Evolutionary conservation across 2,888 invertebrate species (phyloP).

Genomic region (Augochlorella aurata): DNA sequence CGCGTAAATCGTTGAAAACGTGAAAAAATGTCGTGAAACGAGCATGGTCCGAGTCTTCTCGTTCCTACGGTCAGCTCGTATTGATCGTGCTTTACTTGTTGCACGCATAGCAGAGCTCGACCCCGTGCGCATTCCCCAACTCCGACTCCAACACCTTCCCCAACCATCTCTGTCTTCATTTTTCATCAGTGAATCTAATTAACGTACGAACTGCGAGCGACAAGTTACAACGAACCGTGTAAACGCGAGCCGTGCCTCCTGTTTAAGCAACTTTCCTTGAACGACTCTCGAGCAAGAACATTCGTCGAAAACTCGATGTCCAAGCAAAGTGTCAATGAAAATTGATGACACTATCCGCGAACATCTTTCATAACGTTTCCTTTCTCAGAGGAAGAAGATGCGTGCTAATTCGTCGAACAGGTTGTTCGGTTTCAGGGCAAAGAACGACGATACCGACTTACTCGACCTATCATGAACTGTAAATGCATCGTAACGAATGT

Average conservation of each 20-base stretch:
- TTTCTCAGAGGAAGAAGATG: neutral
- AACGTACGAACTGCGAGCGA: conserved; percentile 60
- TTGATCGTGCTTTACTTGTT: conserved; percentile 81
- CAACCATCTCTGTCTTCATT: conserved; percentile 57
- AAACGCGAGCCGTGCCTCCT: neutral
- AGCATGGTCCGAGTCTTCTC: conserved; percentile 32
- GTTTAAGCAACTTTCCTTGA: neutral
- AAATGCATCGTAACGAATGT: conserved; percentile 68
- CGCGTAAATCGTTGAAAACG: neutral
- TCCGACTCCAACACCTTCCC: neutral
- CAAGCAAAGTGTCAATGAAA: too few relatives aligned
- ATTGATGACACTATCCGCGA: neutral
- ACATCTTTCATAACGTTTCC: neutral
- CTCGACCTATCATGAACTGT: conserved; percentile 75
- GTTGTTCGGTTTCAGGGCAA: conserved; percentile 60
- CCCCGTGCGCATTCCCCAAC: conserved; percentile 64
- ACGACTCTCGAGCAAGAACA: neutral
- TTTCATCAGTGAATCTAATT: conserved; percentile 76
- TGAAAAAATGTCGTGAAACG: neutral
- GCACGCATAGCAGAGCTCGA: conserved; percentile 70
- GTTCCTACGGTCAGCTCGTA: conserved; percentile 74
- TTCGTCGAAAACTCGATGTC: too few relatives aligned
- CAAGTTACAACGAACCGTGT: neutral
- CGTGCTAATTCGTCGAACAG: neutral
- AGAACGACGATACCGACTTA: conserved; percentile 70